These are phyloP conservation scores for Ceuthmochares aereus DNA, from an alignment of 2,113 vertebrate species.

Conservation along the genomic window DNA sequence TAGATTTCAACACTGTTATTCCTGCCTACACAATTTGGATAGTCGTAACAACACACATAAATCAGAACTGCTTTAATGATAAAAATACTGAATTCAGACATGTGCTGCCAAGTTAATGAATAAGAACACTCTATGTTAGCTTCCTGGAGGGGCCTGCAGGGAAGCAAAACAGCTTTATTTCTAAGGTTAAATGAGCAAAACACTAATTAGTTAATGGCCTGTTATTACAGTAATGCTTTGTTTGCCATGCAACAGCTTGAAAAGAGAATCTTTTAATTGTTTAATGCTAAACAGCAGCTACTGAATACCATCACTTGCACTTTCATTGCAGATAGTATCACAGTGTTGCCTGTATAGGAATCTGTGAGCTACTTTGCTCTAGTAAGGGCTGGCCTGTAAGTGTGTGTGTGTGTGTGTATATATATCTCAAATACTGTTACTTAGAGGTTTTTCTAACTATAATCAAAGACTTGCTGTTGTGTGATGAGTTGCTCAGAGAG, in stretches of 20 bases:
- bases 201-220: neutral
- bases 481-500: neutral
- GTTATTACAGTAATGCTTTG: neutral
- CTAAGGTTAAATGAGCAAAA: neutral
- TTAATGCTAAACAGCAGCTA: neutral
- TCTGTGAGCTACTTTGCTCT: neutral
- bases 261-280: neutral
- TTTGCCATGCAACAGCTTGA: neutral
- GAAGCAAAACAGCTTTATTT: neutral
- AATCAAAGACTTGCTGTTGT: neutral
- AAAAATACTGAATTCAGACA: neutral
- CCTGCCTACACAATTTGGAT: neutral
- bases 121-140: neutral
- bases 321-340: neutral
- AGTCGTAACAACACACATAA: neutral
- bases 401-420: no score
- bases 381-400: neutral
- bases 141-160: neutral
- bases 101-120: neutral
- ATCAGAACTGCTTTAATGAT: neutral
- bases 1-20: neutral
- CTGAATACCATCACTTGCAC: neutral
- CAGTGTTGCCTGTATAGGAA: neutral
- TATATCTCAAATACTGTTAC: neutral
- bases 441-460: neutral